Evolutionary conservation across 1,140 invertebrate species (phyloP).

Genomic region (Diorhabda carinulata): DNA sequence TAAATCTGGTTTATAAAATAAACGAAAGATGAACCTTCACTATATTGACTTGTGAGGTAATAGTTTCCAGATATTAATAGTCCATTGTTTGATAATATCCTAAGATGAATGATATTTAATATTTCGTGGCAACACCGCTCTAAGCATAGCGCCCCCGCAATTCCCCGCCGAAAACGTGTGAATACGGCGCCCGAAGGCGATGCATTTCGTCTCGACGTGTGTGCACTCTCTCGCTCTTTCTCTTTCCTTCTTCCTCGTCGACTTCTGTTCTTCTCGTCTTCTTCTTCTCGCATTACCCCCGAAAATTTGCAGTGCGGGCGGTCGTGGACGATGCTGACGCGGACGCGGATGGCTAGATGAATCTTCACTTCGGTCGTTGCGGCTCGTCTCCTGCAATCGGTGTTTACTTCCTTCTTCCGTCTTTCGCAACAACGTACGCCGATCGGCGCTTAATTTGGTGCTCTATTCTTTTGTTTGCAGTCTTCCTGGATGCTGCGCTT

Average conservation of each 20-base stretch:
- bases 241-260: conserved; percentile 3
- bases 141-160: conserved; percentile 14
- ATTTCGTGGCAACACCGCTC: not conserved
- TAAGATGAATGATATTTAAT: not conserved
- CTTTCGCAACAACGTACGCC: conserved; percentile 8
- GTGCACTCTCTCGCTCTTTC: not conserved
- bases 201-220: conserved; percentile 18
- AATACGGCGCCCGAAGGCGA: conserved; percentile 17
- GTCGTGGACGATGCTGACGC: conserved; percentile 2
- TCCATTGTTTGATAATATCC: not conserved
- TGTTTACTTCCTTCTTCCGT: conserved; percentile 14
- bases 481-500: not conserved
- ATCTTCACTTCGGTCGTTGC: not conserved
- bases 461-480: not conserved
- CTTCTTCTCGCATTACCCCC: conserved; percentile 13
- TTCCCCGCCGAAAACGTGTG: conserved; percentile 18
- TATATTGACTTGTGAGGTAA: too few species aligned
- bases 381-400: conserved; percentile 7
- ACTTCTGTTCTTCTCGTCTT: conserved; percentile 1
- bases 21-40: too few species aligned
- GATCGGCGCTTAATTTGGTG: conserved; percentile 1
- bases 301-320: conserved; percentile 14
- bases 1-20: too few species aligned
- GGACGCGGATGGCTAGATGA: conserved; percentile 1
- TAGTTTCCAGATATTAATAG: not conserved